These are phyloP conservation scores for Tiliacea aurago DNA, from an alignment of 2,888 invertebrate species.

Conservation along the genomic window DNA sequence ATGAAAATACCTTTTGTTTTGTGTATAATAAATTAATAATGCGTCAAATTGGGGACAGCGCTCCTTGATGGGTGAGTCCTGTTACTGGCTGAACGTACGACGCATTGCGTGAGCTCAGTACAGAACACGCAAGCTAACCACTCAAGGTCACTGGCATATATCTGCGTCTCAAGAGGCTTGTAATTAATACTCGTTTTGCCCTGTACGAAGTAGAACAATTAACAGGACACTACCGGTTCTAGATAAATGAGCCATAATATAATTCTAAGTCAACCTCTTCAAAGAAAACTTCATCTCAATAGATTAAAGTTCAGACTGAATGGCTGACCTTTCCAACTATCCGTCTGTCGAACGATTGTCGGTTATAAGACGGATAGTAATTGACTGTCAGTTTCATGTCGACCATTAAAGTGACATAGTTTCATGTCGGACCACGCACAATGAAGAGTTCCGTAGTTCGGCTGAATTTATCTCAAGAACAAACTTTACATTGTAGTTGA, in stretches of 20 bases:
- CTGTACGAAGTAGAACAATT: too few relatives aligned
- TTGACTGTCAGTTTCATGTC: conserved; percentile 25
- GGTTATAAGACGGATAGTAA: conserved; percentile 15
- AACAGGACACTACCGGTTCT: not conserved
- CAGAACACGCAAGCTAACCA: too few relatives aligned
- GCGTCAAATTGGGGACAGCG: too few relatives aligned
- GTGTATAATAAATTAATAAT: too few relatives aligned
- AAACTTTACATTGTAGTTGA: too few relatives aligned
- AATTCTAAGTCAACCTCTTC: not conserved
- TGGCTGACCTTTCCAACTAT: conserved; percentile 23
- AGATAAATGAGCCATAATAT: not conserved
- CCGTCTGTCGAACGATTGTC: conserved; percentile 2
- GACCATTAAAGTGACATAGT: not conserved
- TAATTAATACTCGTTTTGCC: not conserved
- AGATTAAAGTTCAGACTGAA: conserved; percentile 10
- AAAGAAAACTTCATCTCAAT: not conserved
- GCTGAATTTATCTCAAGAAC: too few relatives aligned
- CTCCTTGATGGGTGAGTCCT: too few relatives aligned
- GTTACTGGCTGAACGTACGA: too few relatives aligned
- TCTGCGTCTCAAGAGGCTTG: not conserved
- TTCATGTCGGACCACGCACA: not conserved
- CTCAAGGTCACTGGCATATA: too few relatives aligned
- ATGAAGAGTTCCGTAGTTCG: too few relatives aligned
- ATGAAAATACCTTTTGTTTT: too few relatives aligned
- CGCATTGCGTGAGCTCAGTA: too few relatives aligned